Evolutionary conservation across 2,113 vertebrate genomes (phyloP), one percentile per base, ranked within the genome.

Genomic region (Petrocephalus zakoni): DNA sequence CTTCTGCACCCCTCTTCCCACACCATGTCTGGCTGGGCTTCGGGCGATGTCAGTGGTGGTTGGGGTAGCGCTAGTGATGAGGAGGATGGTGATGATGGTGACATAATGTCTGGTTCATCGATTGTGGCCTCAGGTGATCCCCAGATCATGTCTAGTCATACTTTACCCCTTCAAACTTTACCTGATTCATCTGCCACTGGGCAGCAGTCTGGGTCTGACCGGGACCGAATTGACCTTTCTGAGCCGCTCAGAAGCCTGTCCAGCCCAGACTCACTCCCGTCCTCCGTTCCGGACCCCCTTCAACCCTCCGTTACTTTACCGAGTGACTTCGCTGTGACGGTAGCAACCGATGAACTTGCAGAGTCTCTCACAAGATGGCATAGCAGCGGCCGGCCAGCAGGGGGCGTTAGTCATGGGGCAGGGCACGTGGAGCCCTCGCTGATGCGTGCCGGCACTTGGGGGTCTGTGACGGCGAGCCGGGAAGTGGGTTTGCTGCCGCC

Each of bases 81-180:
- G n/a, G 83, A 87, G 90, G 90, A 89, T 92, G 88, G 90, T 91
- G 92, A 93, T 93, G 89, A 91, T 95, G 95, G 93, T 94, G 94
- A 95, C 93, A 92, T 95, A 91, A 89, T 95, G 92, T 94, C 96
- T 95, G 96, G 97, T 96, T 96, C 95, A 90, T 93, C 91, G 1
- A 89, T 93, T 21, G 86, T 83, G 61, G 75, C 86, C 64, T 89
- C 87, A 86, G 92, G 88, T 81, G 93, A 96, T 91, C 93, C 95
- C 88, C 56, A 93, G 90, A 94, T 96, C 82, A 93, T 95, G 92
- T 93, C 95, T 94, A 92, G 92, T 92, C 90, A 91, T 87, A 93
- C 94, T 91, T 93, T 94, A 92, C 96, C 95, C 88, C 93, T 95
- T 25, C 93, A 95, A 93, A 94, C 90, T 68, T 92, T 95, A 94